Base-by-base conservation (phyloP, 2,888 invertebrate genomes). In the Cyrtodaria siliqua region DNA sequence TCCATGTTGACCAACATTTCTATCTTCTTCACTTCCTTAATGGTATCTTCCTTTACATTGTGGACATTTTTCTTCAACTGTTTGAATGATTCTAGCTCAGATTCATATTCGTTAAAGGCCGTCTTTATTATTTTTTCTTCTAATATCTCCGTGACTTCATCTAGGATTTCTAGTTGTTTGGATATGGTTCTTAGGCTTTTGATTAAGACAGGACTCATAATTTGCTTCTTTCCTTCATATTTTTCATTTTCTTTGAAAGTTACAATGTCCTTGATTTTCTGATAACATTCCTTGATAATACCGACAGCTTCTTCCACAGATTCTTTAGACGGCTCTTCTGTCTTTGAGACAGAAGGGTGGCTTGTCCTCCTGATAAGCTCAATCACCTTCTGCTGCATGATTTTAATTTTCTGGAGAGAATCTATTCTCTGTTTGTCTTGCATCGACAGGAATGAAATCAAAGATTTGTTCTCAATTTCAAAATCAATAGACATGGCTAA, bases 301-400 rank as follows among this genome's bases (percentile, higher is more conserved):
- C 55, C 53, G 14, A 72, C 14, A 27, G 23, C 9, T 27, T 66
- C 33, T 20, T 49, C 40, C 8, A 72, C 26, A 2, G 47, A 56
- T 18, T 66, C 57, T n/a, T 2, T 40, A 42, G 38, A n/a, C 20
- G 57, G 57, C 14, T 44, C 26, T n/a, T 60, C 50, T 52, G 18
- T 56, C 38, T 16, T 18, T 4, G 40, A 20, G 2, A 14, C 42
- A 14, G 40, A 20, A 16, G 24, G n/a, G 24, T 49, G 50, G n/a
- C 47, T 33, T 33, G 4, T 33, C 12, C 6, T 33, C 33, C 33
- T 4, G 33, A 72, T 47, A 47, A 8, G 20, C 14, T 70, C 76
- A 40, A 67, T 4, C 12, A 62, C 16, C n/a, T 57, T 20, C 8
- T 67, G 12, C 24, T 71, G 76, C 18, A 59, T 67, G 2, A 76